These are phyloP conservation scores for human (Homo sapiens) DNA, from an alignment of 2,113 vertebrate genomes.

Conservation along the genomic window GRCh38 chr6:138214001-138214500, in stretches of 20 bases:
- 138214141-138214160: not conserved
- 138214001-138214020: not conserved
- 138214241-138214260: not conserved
- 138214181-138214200: not conserved
- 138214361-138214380: not conserved
- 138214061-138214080: not conserved
- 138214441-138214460: not conserved
- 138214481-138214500: conserved; percentile 17
- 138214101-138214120: not conserved
- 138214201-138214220: not conserved
- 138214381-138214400: not conserved
- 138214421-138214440: not conserved
- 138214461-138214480: not conserved
- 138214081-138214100: not conserved
- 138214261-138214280: not conserved
- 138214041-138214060: not conserved
- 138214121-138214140: not conserved
- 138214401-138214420: not conserved
- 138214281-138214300: not conserved
- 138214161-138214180: not conserved
- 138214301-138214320: not conserved
- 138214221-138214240: not conserved
- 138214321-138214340: conserved; percentile 37
- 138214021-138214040: not conserved
- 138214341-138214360: not conserved